Evolutionary conservation across 1,140 invertebrate genomes (phyloP), one percentile per base, ranked within the genome.

Genomic region (Panulirus ornatus): DNA sequence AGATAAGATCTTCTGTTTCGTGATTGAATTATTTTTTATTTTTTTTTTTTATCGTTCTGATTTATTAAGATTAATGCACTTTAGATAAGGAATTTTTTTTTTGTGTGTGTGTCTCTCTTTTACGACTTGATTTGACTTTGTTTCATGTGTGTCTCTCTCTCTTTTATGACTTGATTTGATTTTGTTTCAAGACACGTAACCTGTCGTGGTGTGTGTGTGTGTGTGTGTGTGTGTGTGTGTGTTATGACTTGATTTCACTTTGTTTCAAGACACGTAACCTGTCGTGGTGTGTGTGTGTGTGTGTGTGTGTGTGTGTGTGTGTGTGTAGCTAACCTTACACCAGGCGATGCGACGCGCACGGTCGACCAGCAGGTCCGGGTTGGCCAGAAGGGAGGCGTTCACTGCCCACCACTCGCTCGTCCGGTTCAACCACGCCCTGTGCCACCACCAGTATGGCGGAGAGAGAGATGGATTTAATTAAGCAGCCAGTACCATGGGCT

Each of bases 251-350:
- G n/a, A 0, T 14, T 38, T 70, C 38, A 6, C 27, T 16, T 0
- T 6, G 0, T 36, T 27, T 14, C 9, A 54, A 34, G 27, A 14
- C 22, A 27, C 14, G 14, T 19, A 19, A 27, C 1, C 19, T 19
- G 11, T n/a, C n/a, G 36, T 6, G 9, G 19, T 22, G 6, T 36
- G 3, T 71, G 0, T 54, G 19, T 36, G 16, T 1, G 8, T 36
- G 0, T 0, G 38, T 38, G 6, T 47, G 22, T 6, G 58, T n/a
- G 27, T 40, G n/a, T n/a, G 19, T 14, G 44, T 27, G 2, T 19
- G 11, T 9, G 30, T 5, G 27, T 38, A 34, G 27, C 81, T n/a
- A 9, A 86, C 84, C 84, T 87, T 87, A 44, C 84, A 87, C 84
- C 84, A 87, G 36, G 38, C 51, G 2, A 87, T 27, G 16, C 84